Base-by-base conservation (phyloP, 1,140 invertebrate species). In the Nasonia vitripennis region DNA sequence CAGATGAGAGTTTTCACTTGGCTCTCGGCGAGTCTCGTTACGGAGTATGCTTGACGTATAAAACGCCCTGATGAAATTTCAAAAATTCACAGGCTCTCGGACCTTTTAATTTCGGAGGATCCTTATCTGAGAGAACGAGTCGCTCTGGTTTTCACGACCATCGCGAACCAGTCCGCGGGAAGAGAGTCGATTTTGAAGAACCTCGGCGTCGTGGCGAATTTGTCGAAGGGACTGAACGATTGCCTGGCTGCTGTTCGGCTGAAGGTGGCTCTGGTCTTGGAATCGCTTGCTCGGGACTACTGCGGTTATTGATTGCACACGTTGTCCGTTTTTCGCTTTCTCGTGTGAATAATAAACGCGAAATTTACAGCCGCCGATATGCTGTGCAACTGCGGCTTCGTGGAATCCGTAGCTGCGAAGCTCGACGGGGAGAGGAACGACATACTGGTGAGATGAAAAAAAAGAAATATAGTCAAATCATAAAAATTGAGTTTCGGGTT, bases 121-220 rank as follows among this genome's bases (percentile, higher is more conserved):
- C 37, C 88, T 62, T 89, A 89, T 79, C 70, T 90, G 31, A 81
- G 89, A 41, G 88, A 90, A 78, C 87, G 83, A 87, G 87, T 87
- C 23, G 87, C 88, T 7, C 87, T 86, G 74, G 78, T 87, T 45
- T 90, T 85, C 41, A 86, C 81, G 45, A 87, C 87, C 80, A 89
- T 91, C 70, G 85, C 88, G 0, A 87, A 83, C 45, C 88, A 89
- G 78, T 81, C 84, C 2, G 62, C 45, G 17, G 90, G 90, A 5
- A 87, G 87, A 80, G 73, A 88, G n/a, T 80, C 86, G 7, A 89
- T 90, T 85, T 37, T 88, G 67, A 73, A 85, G 73, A 88, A 88
- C 80, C 51, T 87, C 5, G 41, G 27, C 27, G 88, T 85, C 55
- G 51, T 90, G 17, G 41, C 82, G 12, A 84, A 88, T 87, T 87